A percentile compares a stretch with the other conserved stretches of the same genome.
Evolutionary conservation across 2,888 invertebrate genomes (phyloP).

Genomic region (Trissoscelio sp.): DNA sequence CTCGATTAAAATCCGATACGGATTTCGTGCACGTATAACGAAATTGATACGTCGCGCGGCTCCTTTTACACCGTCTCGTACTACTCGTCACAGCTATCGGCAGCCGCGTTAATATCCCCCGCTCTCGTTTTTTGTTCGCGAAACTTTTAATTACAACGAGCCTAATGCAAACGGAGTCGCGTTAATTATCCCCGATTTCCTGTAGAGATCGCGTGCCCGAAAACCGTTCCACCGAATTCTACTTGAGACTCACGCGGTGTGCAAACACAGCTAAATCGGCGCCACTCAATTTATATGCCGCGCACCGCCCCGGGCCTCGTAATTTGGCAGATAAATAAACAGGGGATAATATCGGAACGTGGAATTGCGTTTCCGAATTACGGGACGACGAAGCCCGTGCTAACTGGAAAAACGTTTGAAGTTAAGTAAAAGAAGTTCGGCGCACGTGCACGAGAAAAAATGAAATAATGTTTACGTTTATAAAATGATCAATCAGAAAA

Average conservation of each 20-base stretch:
- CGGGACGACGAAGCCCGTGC: background rate
- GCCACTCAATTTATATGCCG: constrained; percentile 40
- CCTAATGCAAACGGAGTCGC: constrained; percentile 27
- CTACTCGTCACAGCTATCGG: background rate
- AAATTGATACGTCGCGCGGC: constrained; percentile 28
- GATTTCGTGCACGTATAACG: background rate
- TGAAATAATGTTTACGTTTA: background rate
- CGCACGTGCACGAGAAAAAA: background rate
- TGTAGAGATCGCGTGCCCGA: constrained; percentile 30
- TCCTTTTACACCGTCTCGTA: background rate
- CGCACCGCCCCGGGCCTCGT: constrained; percentile 43
- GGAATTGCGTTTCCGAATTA: constrained; percentile 39
- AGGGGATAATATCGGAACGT: constrained; percentile 46
- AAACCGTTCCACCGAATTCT: constrained; percentile 29
- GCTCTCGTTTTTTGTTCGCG: constrained; percentile 5
- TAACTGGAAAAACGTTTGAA: background rate
- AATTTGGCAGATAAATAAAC: constrained; percentile 60
- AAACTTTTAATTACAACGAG: constrained; percentile 35
- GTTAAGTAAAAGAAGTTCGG: constrained; percentile 1
- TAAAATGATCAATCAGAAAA: too few species aligned
- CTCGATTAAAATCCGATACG: constrained; percentile 40
- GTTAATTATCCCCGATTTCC: constrained; percentile 33
- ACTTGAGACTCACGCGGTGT: constrained; percentile 26
- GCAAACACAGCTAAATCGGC: constrained; percentile 42
- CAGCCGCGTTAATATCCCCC: constrained; percentile 1